phyloP scores from a whole-genome alignment of 2,113 vertebrate genomes.

The Myotis yumanensis region DNA sequence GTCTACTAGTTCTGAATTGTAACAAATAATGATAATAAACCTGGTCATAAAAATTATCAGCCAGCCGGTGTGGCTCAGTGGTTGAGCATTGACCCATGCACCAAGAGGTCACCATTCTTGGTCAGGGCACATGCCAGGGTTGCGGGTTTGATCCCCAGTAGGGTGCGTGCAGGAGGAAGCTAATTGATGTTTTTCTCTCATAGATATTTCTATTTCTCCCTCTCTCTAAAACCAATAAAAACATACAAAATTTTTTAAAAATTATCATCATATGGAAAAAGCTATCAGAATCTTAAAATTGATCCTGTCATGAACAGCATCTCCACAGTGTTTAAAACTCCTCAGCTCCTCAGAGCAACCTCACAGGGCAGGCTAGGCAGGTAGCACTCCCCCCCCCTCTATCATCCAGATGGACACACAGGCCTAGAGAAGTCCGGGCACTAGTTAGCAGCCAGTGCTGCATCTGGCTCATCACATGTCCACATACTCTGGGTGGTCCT shows the following conservation, averaged over 20 bases:
- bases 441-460: rapidly evolving
- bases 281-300: neutral
- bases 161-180: no score
- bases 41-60: neutral
- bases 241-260: neutral
- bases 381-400: no score
- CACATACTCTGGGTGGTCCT: rapidly evolving
- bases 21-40: neutral
- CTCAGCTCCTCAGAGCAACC: neutral
- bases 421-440: neutral
- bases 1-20: neutral
- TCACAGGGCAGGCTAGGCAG: neutral
- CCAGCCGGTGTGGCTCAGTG: no score
- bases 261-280: neutral
- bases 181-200: no score
- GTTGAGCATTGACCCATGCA: no score
- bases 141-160: no score
- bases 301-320: no score
- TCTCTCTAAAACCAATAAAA: no score
- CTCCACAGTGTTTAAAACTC: neutral
- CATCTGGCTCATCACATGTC: neutral
- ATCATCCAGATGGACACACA: neutral
- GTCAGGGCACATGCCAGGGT: no score
- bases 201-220: no score
- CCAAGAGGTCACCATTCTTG: no score